Evolutionary conservation across 2,113 vertebrate genomes (phyloP), one percentile per base, ranked within the genome.

Genomic region (Cairina moschata): DNA sequence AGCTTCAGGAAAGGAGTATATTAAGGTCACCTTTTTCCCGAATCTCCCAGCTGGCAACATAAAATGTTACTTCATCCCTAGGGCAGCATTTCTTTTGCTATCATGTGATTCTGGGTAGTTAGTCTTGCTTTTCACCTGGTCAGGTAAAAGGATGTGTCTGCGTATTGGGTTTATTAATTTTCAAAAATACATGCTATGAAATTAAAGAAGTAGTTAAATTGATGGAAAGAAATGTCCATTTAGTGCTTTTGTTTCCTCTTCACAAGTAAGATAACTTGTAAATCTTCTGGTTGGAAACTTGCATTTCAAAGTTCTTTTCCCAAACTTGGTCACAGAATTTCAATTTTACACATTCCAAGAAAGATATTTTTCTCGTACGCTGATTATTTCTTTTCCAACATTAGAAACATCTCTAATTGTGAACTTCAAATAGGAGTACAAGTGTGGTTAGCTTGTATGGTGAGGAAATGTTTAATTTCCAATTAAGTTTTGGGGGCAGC

Each of bases 381-480:
- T 86, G 88, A 67, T 88, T 88, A 58, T 87, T 91, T 95, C 55
- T 93, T 92, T 78, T 60, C n/a, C 16, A 68, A 42, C 55, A 15
- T 72, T 38, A 94, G 79, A 85, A 94, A 42, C 62, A 79, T 92
- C 63, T 66, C 48, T 86, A 84, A 91, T 76, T 88, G 63, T 92
- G 76, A 95, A 96, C 93, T 83, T 97, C 88, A 94, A 92, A 88
- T 92, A 73, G 72, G 63, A 96, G 38, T 79, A 90, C 55, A 79
- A 92, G 60, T 86, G 46, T 91, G 86, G n/a, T 21, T 40, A 68
- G 58, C 75, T 97, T 96, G 74, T 90, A 83, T 34, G 73, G 88
- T 2, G 52, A 73, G 71, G 95, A 95, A 91, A 87, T 90, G 65
- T 93, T 96, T 97, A 79, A 96, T 97, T 97, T 97, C 87, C 72